These are phyloP conservation scores for Nomada fucata DNA, from an alignment of 2,888 invertebrate genomes.

Conservation along the genomic window DNA sequence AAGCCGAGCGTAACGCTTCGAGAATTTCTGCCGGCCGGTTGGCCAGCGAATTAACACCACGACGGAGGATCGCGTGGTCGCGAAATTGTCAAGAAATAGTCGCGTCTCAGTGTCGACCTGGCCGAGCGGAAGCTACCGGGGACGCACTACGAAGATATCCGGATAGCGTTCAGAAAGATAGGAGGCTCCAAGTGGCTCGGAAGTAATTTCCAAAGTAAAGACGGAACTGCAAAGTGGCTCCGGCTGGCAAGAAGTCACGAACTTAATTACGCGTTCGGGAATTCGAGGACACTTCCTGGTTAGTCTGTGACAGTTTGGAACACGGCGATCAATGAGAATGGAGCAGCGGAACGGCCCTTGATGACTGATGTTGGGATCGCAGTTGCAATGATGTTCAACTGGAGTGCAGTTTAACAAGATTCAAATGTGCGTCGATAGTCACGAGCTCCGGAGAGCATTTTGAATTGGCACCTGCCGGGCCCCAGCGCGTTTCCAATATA, in stretches of 20 bases:
- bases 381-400: conserved; percentile 13
- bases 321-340: background rate
- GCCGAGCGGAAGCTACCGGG: conserved; percentile 35
- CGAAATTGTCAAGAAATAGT: background rate
- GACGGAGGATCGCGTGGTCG: conserved; percentile 12
- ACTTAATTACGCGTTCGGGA: conserved; percentile 66
- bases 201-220: conserved; percentile 69
- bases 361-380: background rate
- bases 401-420: conserved; percentile 27
- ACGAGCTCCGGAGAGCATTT: conserved; percentile 2
- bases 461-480: background rate
- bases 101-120: background rate
- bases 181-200: conserved; percentile 62
- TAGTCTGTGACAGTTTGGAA: background rate
- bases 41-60: conserved; percentile 37
- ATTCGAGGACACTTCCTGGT: background rate
- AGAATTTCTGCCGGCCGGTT: background rate
- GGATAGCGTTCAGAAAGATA: conserved; percentile 63
- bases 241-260: conserved; percentile 44
- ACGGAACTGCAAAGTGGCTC: conserved; percentile 41
- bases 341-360: background rate
- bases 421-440: conserved; percentile 10
- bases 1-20: background rate
- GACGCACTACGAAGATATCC: conserved; percentile 41
- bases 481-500: no score